Evolutionary conservation across 2,797 vertebrate species (phyloP).

Genomic region (Falco rusticolus): DNA sequence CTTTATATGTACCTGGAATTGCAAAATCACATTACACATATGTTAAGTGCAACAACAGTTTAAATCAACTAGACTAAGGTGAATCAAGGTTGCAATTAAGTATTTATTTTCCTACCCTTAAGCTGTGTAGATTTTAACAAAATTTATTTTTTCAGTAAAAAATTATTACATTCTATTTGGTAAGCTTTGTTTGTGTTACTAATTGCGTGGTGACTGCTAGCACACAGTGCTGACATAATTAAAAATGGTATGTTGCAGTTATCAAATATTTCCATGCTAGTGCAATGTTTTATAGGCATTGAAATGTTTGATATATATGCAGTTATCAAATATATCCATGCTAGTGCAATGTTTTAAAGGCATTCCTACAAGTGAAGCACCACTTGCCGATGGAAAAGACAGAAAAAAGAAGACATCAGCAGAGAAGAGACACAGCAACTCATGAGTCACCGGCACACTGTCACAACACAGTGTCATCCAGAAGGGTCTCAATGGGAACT

Average conservation of each 20-base stretch:
- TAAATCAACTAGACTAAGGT: neutral
- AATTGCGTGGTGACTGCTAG: neutral
- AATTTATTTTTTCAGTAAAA: neutral
- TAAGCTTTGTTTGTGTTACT: neutral
- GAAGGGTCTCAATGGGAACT: neutral
- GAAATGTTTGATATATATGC: neutral
- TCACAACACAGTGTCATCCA: rapidly evolving
- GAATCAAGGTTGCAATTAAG: neutral
- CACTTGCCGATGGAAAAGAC: neutral
- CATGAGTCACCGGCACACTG: rapidly evolving
- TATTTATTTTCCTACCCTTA: neutral
- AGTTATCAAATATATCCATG: neutral
- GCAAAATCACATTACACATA: neutral
- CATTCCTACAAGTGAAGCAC: neutral
- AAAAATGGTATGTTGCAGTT: neutral
- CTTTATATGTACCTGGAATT: neutral
- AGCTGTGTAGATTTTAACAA: neutral
- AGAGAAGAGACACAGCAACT: neutral
- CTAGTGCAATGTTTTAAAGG: neutral
- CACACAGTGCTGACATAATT: neutral
- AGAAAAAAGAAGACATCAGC: neutral
- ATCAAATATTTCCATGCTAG: neutral
- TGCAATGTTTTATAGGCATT: neutral
- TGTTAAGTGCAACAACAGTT: neutral
- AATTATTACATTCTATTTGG: neutral